Base-by-base conservation (phyloP, 2,113 vertebrate genomes). In the Erpornis zantholeuca region DNA sequence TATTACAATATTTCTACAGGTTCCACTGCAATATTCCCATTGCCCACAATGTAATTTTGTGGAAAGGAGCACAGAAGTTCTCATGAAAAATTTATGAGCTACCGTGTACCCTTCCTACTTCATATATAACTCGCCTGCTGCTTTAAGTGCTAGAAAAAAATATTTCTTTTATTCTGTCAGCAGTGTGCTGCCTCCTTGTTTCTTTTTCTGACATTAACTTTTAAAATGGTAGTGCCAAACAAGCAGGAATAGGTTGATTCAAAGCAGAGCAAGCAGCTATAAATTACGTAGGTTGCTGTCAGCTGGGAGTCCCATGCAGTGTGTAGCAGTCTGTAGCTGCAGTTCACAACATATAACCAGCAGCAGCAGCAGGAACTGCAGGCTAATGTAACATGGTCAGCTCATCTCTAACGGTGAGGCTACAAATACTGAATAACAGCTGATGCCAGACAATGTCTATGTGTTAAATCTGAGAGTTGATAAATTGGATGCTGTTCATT, bases 101-200 rank as follows among this genome's bases (percentile, higher is more conserved):
- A 35, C 6, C 66, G 36, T 50, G 42, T 84, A 64, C 29, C 47
- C 50, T 81, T 94, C 76, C 86, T 79, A 27, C 65, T 95, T 92
- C 64, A 15, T 54, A 23, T 86, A 68, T 76, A 77, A 71, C 36
- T 95, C 14, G 9, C 64, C 27, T 91, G 73, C 54, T 79, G 69
- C 83, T 88, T 90, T 90, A 92, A 81, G 35, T 22, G 56, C 54
- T 88, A 83, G 90, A 89, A 96, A 97, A 92, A 91, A 86, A 90
- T 94, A 92, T 77, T 91, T 96, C 44, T 95, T 94, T 95, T 96
- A 66, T 72, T 94, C 84, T 90, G 52, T 88, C 78, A 84, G 25
- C 45, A 75, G 17, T 38, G 24, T 18, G 18, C 83, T 94, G 57
- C 28, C 28, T 92, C 54, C 76, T 24, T 70, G 16, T 15, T n/a